Conservation (phyloP, 2,113 vertebrate species). For the Merops nubicus region DNA sequence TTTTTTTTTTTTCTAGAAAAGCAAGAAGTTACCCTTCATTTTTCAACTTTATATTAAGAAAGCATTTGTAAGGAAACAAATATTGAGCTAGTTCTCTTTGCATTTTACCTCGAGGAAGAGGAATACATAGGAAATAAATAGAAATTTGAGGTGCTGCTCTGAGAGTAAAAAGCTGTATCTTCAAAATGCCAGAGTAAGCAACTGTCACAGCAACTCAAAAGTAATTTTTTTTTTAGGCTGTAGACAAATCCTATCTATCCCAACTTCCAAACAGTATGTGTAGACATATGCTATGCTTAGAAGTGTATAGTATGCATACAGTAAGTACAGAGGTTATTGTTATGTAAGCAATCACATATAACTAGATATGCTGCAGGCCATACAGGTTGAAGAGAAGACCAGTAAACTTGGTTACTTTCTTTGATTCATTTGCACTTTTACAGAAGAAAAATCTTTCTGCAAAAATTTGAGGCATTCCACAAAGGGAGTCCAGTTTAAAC, state of each 20-base stretch:
- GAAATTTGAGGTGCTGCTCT: not conserved
- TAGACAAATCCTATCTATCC: not conserved
- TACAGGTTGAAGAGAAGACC: not conserved
- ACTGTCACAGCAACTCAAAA: not conserved
- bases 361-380: not conserved
- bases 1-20: not conserved
- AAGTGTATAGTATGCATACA: not conserved
- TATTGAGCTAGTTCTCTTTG: not conserved
- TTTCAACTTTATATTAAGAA: not conserved
- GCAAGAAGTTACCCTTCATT: not conserved
- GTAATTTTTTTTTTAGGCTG: not conserved
- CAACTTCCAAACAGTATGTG: not conserved
- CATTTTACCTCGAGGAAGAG: not conserved
- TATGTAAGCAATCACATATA: not conserved
- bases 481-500: not conserved
- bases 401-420: not conserved
- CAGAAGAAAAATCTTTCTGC: not conserved
- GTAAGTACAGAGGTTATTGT: accelerated
- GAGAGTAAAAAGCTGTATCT: not conserved
- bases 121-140: not conserved
- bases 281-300: not conserved
- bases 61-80: not conserved
- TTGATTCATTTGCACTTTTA: not conserved
- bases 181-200: not conserved
- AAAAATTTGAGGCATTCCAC: not conserved